Conservation (phyloP, 2,888 invertebrate species). For the Tricholauxania praeusta region DNA sequence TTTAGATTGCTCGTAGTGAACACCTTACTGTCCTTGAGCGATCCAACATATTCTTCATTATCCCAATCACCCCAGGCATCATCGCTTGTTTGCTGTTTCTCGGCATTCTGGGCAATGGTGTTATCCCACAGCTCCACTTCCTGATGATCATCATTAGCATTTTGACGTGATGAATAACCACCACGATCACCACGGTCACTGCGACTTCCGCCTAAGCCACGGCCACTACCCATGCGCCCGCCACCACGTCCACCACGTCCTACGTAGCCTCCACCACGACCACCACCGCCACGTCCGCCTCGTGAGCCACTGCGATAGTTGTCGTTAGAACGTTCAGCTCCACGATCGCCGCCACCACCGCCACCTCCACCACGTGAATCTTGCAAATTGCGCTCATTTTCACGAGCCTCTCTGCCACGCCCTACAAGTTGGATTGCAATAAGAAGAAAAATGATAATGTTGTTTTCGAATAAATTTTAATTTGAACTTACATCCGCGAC, state of each 20-base stretch:
- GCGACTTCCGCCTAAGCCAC: slow-evolving; percentile 69
- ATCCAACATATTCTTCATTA: slow-evolving; percentile 95
- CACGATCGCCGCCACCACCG: slow-evolving; percentile 49
- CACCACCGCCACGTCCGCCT: slow-evolving; percentile 58
- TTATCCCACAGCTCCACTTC: slow-evolving; percentile 74
- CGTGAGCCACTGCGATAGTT: slow-evolving; percentile 52
- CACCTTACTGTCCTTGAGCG: slow-evolving; percentile 93
- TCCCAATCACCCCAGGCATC: slow-evolving; percentile 82
- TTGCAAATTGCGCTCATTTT: slow-evolving; percentile 72
- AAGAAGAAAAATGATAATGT: background rate
- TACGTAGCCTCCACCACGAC: slow-evolving; percentile 68
- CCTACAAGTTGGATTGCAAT: slow-evolving; percentile 54
- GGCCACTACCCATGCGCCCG: slow-evolving; percentile 68
- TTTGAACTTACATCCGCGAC: slow-evolving; percentile 69
- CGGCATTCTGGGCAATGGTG: slow-evolving; percentile 66
- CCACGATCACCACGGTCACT: slow-evolving; percentile 57
- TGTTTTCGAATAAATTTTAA: background rate
- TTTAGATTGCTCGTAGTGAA: slow-evolving; percentile 78
- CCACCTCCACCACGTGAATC: slow-evolving; percentile 65
- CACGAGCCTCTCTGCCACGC: slow-evolving; percentile 75
- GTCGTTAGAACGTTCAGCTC: slow-evolving; percentile 48
- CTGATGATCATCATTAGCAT: slow-evolving; percentile 65
- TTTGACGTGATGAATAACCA: slow-evolving; percentile 57
- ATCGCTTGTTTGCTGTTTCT: slow-evolving; percentile 62
- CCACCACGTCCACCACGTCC: slow-evolving; percentile 68